Evolutionary conservation across 2,888 invertebrate species (phyloP).

Genomic region (Amitus sp.): DNA sequence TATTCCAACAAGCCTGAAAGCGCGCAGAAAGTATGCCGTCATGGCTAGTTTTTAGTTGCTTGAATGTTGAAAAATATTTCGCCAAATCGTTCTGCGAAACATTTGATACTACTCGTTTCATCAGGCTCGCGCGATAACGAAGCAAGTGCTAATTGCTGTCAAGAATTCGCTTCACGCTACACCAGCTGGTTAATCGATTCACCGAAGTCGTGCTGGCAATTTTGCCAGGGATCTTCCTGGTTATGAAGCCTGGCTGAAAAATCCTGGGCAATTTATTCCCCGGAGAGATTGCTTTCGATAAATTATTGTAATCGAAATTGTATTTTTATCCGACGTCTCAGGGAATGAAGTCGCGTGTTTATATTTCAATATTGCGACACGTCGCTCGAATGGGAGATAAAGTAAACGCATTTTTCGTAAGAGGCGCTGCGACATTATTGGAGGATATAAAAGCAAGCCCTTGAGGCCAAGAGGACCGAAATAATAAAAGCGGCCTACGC

Average conservation of each 20-base stretch:
- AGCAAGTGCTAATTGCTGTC: slow-evolving; percentile 55
- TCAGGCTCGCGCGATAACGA: slow-evolving; percentile 37
- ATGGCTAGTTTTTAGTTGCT: too few relatives aligned
- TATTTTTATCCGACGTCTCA: neutral
- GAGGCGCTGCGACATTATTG: slow-evolving; percentile 50
- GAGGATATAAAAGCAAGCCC: slow-evolving; percentile 51
- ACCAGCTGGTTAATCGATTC: slow-evolving; percentile 54
- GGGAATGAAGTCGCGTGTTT: neutral
- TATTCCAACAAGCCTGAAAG: too few relatives aligned
- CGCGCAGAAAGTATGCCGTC: too few relatives aligned
- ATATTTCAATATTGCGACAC: slow-evolving; percentile 19
- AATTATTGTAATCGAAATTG: neutral
- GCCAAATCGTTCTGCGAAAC: slow-evolving; percentile 24
- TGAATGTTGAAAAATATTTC: slow-evolving; percentile 25
- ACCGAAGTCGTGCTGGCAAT: slow-evolving; percentile 43
- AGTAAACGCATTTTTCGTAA: slow-evolving; percentile 41
- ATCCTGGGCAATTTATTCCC: neutral
- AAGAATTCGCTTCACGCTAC: slow-evolving; percentile 50
- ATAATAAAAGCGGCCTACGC: slow-evolving; percentile 62
- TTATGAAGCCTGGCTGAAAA: neutral
- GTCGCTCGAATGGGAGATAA: slow-evolving; percentile 32
- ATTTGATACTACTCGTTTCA: slow-evolving; percentile 19
- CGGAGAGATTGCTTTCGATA: neutral
- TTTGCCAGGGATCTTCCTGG: slow-evolving; percentile 7
- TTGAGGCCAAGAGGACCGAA: slow-evolving; percentile 50